phyloP scores from a whole-genome alignment of 2,888 invertebrate species.

The Cantharis rufa region DNA sequence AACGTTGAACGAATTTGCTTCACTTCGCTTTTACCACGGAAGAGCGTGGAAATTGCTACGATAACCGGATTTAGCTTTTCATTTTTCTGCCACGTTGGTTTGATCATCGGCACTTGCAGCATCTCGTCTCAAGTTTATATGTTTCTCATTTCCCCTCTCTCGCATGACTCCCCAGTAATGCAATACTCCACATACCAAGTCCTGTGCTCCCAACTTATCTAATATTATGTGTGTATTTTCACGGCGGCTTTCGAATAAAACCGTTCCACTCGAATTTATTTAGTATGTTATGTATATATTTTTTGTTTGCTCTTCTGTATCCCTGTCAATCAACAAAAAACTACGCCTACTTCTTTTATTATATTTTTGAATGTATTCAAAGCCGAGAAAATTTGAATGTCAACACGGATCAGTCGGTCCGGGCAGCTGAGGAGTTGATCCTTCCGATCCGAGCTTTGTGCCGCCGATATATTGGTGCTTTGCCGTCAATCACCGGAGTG shows the following conservation, averaged over 20 bases:
- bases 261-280: slow-evolving; percentile 40
- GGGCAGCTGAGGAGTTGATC: slow-evolving; percentile 47
- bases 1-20: slow-evolving; percentile 30
- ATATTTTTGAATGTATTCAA: slow-evolving; percentile 50
- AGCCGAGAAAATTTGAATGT: slow-evolving; percentile 58
- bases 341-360: slow-evolving; percentile 42
- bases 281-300: slow-evolving; percentile 36
- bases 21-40: slow-evolving; percentile 31
- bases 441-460: slow-evolving; percentile 29
- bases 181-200: slow-evolving; percentile 35
- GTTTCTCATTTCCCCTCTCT: slow-evolving; percentile 51
- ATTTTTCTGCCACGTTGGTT: slow-evolving; percentile 60
- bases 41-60: slow-evolving; percentile 56
- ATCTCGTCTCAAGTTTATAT: slow-evolving; percentile 46
- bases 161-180: slow-evolving; percentile 39
- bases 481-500: slow-evolving; percentile 17
- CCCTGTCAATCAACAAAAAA: slow-evolving; percentile 32
- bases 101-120: slow-evolving; percentile 50
- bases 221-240: slow-evolving; percentile 41
- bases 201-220: slow-evolving; percentile 38
- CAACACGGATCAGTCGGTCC: slow-evolving; percentile 55
- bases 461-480: slow-evolving; percentile 23
- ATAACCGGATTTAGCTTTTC: slow-evolving; percentile 61
- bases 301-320: slow-evolving; percentile 40
- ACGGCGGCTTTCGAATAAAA: slow-evolving; percentile 44